Conservation (phyloP, 2,888 invertebrate genomes). For the Cephus sareptanus region DNA sequence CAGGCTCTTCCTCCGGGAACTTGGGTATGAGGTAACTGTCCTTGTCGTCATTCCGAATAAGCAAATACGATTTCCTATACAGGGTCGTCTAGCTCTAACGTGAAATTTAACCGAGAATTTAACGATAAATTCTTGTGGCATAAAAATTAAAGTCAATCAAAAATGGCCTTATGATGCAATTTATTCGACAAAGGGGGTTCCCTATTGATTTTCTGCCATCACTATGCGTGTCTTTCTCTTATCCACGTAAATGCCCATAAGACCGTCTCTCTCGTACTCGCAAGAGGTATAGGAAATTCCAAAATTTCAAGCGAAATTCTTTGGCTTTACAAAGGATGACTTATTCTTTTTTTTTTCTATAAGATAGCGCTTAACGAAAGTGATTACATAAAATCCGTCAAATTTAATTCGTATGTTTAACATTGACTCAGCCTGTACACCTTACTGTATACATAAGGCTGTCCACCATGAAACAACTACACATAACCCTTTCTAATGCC, state of each 20-base stretch:
- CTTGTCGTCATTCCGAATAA: constrained; percentile 1
- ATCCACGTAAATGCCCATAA: background rate
- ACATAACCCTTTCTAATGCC: background rate
- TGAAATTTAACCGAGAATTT: no score
- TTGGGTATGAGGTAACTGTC: constrained; percentile 85
- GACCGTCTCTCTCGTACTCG: background rate
- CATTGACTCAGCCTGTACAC: background rate
- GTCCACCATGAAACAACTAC: background rate
- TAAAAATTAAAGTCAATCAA: background rate
- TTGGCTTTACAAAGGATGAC: no score
- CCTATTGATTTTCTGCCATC: background rate
- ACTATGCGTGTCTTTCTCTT: background rate
- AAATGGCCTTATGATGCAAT: background rate
- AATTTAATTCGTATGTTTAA: background rate
- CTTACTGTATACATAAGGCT: background rate
- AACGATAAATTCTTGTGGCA: no score
- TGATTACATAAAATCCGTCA: background rate
- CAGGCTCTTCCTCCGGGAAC: constrained; percentile 87
- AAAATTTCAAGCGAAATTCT: background rate
- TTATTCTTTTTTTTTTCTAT: background rate
- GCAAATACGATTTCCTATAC: background rate
- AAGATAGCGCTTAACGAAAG: background rate
- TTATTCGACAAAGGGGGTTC: background rate
- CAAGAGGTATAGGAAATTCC: background rate
- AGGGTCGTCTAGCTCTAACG: background rate